A percentile compares a stretch with the other conserved stretches of the same genome.
Evolutionary conservation across 2,797 vertebrate genomes (phyloP).

Genomic region (Onychomys leucogaster): DNA sequence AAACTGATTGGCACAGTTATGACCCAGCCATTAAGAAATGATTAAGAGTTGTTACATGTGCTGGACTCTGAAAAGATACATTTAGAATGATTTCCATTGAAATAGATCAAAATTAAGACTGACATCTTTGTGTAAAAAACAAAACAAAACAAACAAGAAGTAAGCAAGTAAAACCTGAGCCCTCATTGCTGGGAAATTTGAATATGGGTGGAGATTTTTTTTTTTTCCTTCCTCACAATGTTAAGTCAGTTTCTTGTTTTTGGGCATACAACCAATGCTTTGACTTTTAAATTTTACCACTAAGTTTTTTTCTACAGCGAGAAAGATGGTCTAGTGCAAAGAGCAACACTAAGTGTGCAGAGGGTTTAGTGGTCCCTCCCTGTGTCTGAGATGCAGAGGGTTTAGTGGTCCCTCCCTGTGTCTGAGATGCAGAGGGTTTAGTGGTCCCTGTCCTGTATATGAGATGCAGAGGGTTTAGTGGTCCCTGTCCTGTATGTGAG

Average conservation of each 20-base stretch:
- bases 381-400: not conserved
- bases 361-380: not conserved
- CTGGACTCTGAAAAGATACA: not conserved
- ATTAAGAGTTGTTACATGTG: not conserved
- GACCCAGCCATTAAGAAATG: not conserved
- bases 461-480: not conserved
- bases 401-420: not conserved
- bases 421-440: not conserved
- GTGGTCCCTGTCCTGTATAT: not conserved
- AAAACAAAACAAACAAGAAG: not conserved
- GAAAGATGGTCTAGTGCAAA: not conserved
- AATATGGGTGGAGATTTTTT: not conserved
- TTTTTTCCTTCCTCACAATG: not conserved
- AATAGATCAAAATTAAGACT: slow-evolving; percentile 31
- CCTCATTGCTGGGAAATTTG: slow-evolving; percentile 25
- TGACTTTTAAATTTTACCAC: slow-evolving; percentile 28
- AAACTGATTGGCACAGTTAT: not conserved
- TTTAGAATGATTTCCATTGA: slow-evolving; percentile 50
- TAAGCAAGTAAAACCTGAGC: not conserved
- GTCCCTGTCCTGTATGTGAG: too few species aligned
- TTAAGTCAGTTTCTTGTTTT: slow-evolving; percentile 36
- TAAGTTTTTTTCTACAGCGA: slow-evolving; percentile 1
- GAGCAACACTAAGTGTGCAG: not conserved
- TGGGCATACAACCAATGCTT: not conserved
- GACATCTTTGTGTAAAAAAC: slow-evolving; percentile 35